A percentile compares a stretch with the other conserved stretches of the same genome.
Conservation (phyloP, 2,888 invertebrate genomes). For the Tipula confusa region DNA sequence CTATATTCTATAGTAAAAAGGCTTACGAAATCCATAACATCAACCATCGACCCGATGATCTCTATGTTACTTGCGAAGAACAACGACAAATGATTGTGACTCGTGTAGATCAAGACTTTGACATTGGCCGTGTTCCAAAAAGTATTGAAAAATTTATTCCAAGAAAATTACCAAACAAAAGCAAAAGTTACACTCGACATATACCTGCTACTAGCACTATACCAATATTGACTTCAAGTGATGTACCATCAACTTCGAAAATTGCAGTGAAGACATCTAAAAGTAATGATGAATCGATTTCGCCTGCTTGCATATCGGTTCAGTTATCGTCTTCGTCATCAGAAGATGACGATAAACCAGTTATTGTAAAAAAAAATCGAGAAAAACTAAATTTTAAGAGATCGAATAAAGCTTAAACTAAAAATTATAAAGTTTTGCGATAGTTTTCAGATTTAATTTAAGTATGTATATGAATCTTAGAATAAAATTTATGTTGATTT, state of each 20-base stretch:
- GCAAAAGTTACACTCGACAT: not conserved
- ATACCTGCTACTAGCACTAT: not conserved
- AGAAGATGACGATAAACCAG: not conserved
- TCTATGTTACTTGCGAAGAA: constrained; percentile 58
- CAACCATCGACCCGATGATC: constrained; percentile 58
- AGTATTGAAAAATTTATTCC: constrained; percentile 32
- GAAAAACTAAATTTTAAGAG: not conserved
- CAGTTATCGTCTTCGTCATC: not conserved
- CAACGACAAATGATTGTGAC: constrained; percentile 51
- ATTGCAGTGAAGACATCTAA: not conserved
- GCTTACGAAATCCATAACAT: constrained; percentile 61
- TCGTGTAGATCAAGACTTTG: constrained; percentile 54
- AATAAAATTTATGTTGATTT: not conserved
- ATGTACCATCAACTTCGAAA: not conserved
- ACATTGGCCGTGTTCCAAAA: constrained; percentile 48
- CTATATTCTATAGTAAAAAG: constrained; percentile 60
- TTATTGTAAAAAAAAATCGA: not conserved
- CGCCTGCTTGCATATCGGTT: not conserved
- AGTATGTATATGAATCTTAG: not conserved
- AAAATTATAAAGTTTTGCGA: not conserved
- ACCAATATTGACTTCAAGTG: not conserved
- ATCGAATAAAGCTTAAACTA: not conserved
- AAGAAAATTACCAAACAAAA: not conserved
- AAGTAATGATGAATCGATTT: not conserved
- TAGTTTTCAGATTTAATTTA: not conserved